Percentiles rank a stretch among this genome's conserved stretches.
Conservation (phyloP, 2,113 vertebrate genomes). For the Colossoma macropomum region DNA sequence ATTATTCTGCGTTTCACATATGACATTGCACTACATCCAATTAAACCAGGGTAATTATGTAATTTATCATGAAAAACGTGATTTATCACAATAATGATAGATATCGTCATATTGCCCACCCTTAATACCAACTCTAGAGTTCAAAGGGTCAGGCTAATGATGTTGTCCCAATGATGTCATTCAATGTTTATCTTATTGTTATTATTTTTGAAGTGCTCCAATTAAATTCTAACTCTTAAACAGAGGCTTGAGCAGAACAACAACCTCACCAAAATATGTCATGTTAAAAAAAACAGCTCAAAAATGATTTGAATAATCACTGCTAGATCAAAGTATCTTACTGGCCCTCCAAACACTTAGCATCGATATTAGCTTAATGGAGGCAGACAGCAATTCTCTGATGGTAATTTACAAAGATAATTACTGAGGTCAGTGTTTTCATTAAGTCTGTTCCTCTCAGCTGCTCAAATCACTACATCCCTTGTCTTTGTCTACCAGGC, state of each 20-base stretch:
- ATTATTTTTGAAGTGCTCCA: too few relatives aligned
- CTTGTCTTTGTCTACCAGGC: constrained; percentile 5
- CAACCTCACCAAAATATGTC: not conserved
- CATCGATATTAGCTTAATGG: constrained; percentile 4
- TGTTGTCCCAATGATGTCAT: too few relatives aligned
- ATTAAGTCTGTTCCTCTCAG: constrained; percentile 47
- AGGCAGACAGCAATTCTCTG: constrained; percentile 15
- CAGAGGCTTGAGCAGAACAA: not conserved
- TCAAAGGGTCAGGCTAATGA: too few relatives aligned
- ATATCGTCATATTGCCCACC: not conserved
- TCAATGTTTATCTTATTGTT: too few relatives aligned
- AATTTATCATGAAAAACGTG: too few relatives aligned
- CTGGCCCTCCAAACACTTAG: not conserved
- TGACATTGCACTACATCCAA: too few relatives aligned
- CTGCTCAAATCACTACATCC: constrained; percentile 8
- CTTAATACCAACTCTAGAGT: too few relatives aligned
- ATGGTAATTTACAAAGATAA: constrained; percentile 27
- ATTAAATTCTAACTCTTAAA: not conserved
- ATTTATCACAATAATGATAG: too few relatives aligned
- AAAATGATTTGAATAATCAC: not conserved
- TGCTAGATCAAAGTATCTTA: not conserved
- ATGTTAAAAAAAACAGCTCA: not conserved
- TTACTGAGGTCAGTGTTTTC: constrained; percentile 41
- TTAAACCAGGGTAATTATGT: too few relatives aligned
- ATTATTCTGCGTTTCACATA: too few relatives aligned